A percentile compares a stretch with the other conserved stretches of the same genome.
Conservation (phyloP, 2,888 invertebrate species). For the Ormyrus rosae region DNA sequence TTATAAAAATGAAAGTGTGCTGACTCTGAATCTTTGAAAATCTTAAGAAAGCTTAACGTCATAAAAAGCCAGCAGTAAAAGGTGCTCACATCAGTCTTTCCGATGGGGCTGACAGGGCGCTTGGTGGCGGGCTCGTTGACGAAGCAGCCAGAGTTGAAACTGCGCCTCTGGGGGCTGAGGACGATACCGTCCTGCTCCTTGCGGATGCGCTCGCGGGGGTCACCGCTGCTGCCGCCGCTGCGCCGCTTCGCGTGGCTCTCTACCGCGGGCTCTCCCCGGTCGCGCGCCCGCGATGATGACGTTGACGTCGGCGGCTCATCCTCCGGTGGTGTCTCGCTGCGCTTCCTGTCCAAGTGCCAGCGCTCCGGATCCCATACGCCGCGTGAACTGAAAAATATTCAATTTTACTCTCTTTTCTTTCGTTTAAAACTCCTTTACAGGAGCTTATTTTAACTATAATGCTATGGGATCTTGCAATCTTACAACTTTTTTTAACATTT, state of each 20-base stretch:
- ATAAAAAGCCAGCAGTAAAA: too few species aligned
- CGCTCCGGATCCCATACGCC: constrained; percentile 78
- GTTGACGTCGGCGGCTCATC: constrained; percentile 77
- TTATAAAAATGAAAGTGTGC: too few species aligned
- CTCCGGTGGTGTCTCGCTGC: constrained; percentile 81
- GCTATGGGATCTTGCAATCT: too few species aligned
- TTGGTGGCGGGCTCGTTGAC: constrained; percentile 76
- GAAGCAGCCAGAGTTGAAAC: constrained; percentile 92
- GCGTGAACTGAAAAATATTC: constrained; percentile 68
- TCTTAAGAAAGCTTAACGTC: too few species aligned
- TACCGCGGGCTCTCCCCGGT: constrained; percentile 79
- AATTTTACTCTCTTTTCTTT: not conserved
- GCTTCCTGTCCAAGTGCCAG: constrained; percentile 79
- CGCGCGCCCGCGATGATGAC: constrained; percentile 75
- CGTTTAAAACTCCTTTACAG: too few species aligned
- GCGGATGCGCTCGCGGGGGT: constrained; percentile 86
- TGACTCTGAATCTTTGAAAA: too few species aligned
- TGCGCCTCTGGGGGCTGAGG: constrained; percentile 89
- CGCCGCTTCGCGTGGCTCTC: constrained; percentile 62
- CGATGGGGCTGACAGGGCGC: constrained; percentile 74
- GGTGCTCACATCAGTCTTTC: constrained; percentile 71
- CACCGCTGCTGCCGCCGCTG: constrained; percentile 79
- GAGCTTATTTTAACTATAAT: too few species aligned
- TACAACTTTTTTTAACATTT: not conserved
- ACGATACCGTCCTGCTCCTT: constrained; percentile 91